phyloP scores from a whole-genome alignment of 2,888 invertebrate genomes.

The Amorpha juglandis region DNA sequence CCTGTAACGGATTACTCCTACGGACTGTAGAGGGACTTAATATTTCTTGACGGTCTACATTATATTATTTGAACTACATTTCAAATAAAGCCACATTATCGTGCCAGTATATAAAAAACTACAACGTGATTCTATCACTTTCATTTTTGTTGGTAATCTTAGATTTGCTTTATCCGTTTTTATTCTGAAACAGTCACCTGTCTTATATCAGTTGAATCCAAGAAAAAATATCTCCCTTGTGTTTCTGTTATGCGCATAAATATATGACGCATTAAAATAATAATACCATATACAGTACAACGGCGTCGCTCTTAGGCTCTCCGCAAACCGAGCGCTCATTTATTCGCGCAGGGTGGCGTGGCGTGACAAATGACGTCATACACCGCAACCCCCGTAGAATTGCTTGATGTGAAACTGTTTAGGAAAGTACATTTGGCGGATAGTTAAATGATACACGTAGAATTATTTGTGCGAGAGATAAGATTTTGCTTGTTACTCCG shows the following conservation, averaged over 20 bases:
- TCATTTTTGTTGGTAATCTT: neutral
- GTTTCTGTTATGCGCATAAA: conserved; percentile 17
- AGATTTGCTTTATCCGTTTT: neutral
- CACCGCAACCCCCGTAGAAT: conserved; percentile 27
- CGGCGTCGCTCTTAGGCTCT: conserved; percentile 32
- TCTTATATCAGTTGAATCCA: neutral
- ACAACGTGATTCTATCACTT: too few species aligned
- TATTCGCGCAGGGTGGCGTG: conserved; percentile 53
- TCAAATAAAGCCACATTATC: too few species aligned
- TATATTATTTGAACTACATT: too few species aligned
- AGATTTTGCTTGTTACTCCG: too few species aligned
- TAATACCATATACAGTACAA: conserved; percentile 24
- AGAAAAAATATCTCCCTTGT: conserved; percentile 18
- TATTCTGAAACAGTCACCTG: neutral
- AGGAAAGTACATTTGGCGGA: neutral
- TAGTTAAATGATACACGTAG: too few species aligned
- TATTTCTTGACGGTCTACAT: too few species aligned
- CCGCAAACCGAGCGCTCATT: conserved; percentile 37
- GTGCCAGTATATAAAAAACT: too few species aligned
- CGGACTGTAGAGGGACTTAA: too few species aligned
- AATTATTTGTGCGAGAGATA: too few species aligned
- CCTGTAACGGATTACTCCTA: too few species aligned
- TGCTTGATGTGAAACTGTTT: conserved; percentile 23
- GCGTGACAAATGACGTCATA: conserved; percentile 63
- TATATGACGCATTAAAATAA: conserved; percentile 18